These are phyloP conservation scores for Himantopus leucocephalus DNA, from an alignment of 2,113 vertebrate genomes.

Conservation along the genomic window DNA sequence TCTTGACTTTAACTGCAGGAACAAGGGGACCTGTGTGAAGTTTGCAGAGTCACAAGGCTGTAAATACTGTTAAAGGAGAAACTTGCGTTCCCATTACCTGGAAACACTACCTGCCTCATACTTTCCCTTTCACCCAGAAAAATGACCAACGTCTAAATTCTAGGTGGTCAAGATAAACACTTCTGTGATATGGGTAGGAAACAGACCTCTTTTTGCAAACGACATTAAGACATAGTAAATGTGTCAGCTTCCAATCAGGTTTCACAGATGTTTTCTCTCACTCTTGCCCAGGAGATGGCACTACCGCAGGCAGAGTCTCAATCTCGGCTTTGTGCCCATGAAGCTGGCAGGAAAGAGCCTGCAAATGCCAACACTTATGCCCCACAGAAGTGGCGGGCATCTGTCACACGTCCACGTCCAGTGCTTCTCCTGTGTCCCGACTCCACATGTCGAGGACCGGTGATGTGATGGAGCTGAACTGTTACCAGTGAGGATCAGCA, in stretches of 20 bases:
- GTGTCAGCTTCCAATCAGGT: background rate
- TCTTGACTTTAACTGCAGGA: constrained; percentile 88
- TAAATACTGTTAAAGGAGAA: constrained; percentile 8
- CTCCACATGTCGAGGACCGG: no score
- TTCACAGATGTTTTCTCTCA: background rate
- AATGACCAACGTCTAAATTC: background rate
- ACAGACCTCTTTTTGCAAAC: background rate
- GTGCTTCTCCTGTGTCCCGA: no score
- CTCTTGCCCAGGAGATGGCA: background rate
- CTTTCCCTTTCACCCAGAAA: background rate
- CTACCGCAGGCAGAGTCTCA: background rate
- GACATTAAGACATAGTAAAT: background rate
- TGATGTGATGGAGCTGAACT: no score
- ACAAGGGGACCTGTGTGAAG: constrained; percentile 84
- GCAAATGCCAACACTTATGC: no score
- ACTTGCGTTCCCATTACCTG: background rate
- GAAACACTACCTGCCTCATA: background rate
- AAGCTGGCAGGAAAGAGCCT: no score
- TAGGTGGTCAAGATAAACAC: background rate
- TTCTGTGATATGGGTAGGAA: background rate
- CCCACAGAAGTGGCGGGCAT: no score
- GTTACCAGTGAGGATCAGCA: no score
- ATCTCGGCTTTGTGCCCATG: no score
- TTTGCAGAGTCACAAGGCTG: constrained; percentile 66
- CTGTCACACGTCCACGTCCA: no score